Conservation (phyloP, 2,113 vertebrate genomes). For the Hippopotamus amphibius region DNA sequence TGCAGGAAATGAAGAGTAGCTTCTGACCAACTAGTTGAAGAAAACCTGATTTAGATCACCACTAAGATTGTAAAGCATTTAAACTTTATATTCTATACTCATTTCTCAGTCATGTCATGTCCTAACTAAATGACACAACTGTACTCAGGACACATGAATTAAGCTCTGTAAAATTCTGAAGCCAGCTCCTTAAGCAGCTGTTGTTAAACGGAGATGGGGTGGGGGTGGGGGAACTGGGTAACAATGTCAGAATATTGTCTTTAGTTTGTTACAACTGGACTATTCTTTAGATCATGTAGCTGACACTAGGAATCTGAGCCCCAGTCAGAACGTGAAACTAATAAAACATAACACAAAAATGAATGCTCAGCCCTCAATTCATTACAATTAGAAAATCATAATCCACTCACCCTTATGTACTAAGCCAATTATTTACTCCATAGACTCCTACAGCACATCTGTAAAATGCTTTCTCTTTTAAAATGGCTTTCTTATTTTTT, state of each 20-base stretch:
- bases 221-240: neutral
- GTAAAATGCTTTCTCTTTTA: neutral
- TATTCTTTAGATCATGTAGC: neutral
- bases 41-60: neutral
- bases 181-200: neutral
- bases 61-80: neutral
- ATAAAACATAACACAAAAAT: neutral
- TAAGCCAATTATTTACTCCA: neutral
- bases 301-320: neutral
- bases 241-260: neutral
- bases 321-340: neutral
- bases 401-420: neutral
- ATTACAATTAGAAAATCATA: neutral
- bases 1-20: neutral
- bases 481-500: neutral
- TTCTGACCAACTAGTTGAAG: neutral
- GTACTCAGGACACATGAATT: neutral
- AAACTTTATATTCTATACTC: neutral
- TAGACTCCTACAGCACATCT: neutral
- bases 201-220: neutral
- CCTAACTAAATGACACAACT: neutral
- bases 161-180: neutral
- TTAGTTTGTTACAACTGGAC: neutral
- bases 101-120: neutral
- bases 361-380: neutral